A percentile compares a stretch with the other conserved stretches of the same genome.
These are phyloP conservation scores for Erebia epiphron DNA, from an alignment of 2,888 invertebrate genomes.

Conservation along the genomic window DNA sequence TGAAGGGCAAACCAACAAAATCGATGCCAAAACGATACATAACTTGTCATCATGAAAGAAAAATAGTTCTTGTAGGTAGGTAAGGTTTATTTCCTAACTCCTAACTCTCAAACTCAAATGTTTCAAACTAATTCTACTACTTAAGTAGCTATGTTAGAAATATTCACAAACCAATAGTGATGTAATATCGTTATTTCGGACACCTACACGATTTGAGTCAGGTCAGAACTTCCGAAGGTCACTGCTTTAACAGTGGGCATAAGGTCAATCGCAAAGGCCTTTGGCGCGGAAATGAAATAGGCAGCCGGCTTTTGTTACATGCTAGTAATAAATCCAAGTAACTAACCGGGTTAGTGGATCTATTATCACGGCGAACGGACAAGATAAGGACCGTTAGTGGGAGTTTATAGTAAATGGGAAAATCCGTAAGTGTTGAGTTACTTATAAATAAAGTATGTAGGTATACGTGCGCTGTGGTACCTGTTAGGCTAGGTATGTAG, in stretches of 20 bases:
- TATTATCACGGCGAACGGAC: slow-evolving; percentile 6
- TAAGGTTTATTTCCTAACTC: no score
- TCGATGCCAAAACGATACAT: no score
- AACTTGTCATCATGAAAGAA: no score
- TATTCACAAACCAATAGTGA: background rate
- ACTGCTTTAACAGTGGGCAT: background rate
- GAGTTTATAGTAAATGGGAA: background rate
- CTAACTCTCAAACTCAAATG: no score
- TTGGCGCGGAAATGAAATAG: slow-evolving; percentile 26
- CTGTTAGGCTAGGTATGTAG: no score
- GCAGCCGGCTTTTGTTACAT: background rate
- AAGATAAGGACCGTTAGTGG: background rate
- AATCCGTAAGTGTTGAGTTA: no score
- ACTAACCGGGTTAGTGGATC: background rate
- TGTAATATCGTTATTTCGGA: slow-evolving; percentile 1
- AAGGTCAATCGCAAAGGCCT: slow-evolving; percentile 23
- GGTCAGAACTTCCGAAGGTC: slow-evolving; percentile 17
- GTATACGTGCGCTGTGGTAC: no score
- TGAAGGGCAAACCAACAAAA: no score
- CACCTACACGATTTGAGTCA: slow-evolving; percentile 9
- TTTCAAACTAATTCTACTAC: no score
- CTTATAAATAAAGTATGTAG: no score
- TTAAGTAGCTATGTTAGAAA: background rate
- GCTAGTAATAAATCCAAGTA: background rate
- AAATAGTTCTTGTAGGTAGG: no score